Evolutionary conservation across 2,797 vertebrate species (phyloP), one percentile per base, ranked within the genome.

Genomic region (Garrulus glandarius): DNA sequence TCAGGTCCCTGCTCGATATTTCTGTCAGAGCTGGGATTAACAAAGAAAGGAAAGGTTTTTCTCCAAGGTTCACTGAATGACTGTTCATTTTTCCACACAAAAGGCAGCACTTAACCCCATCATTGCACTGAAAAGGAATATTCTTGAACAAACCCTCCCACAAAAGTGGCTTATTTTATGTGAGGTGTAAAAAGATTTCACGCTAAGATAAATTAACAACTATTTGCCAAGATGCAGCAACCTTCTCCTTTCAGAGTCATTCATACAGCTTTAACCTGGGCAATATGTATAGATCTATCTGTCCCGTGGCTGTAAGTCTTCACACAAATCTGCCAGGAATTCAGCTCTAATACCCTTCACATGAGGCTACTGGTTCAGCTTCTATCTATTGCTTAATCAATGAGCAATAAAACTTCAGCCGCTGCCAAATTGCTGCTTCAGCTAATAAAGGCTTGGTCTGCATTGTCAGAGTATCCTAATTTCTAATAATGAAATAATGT

Each of bases 381-480:
- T 91, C 36, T 95, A 89, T 95, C 92, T 97, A 96, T 97, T 97
- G 95, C 93, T 95, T 96, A 97, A 97, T 97, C 97, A 96, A 96
- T 97, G 93, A 94, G 89, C 95, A 96, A 97, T 96, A 97, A 96
- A 98, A 95, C 87, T 82, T 93, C 50, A 74, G 76, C 61, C 3
- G 0, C 74, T 89, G 80, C 92, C 67, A 91, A 94, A 95, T 34
- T 94, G 94, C 96, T 96, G 93, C 93, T 97, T 98, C 96, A 97
- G 92, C 84, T 97, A 92, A 84, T 96, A 84, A 85, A 93, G 68
- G 91, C 49, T 93, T 96, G 87, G 87, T 97, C 93, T 94, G 77
- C 78, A 93, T 95, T 95, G n/a, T 46, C 41, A 68, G 65, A 76
- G 59, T 79, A 90, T 95, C 84, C 94, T 97, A 92, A 96, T 97